phyloP scores from a whole-genome alignment of 2,113 vertebrate species.

The Nyctibius bracteatus region DNA sequence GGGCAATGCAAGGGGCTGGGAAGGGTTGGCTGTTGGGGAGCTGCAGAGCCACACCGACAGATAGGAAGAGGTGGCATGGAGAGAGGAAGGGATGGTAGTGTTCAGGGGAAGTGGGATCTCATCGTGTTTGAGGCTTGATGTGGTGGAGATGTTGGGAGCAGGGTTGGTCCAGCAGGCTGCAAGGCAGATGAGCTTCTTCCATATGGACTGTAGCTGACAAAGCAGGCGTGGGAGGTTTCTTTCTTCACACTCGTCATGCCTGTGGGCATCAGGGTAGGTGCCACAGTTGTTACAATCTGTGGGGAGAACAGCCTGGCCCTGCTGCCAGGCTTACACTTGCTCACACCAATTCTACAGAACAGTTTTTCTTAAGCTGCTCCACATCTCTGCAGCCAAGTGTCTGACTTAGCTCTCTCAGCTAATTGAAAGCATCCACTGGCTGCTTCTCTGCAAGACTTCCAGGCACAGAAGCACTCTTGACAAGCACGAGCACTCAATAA shows the following conservation, averaged over 20 bases:
- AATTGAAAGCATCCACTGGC: constrained; percentile 1
- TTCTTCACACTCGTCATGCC: not conserved
- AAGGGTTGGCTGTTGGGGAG: not conserved
- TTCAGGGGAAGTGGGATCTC: not conserved
- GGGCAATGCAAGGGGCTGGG: not conserved
- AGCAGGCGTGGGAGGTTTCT: not conserved
- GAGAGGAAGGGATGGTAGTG: not conserved
- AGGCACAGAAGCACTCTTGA: not conserved
- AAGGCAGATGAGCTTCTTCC: not conserved
- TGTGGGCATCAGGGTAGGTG: not conserved
- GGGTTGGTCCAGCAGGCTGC: not conserved
- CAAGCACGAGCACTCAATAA: not conserved
- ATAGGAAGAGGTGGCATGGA: not conserved
- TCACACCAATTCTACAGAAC: not conserved
- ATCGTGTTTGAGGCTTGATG: not conserved
- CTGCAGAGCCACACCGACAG: fast-evolving
- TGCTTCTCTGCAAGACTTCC: not conserved
- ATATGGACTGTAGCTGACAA: not conserved
- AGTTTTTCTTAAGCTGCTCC: not conserved
- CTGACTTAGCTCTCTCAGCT: not conserved
- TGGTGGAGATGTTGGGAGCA: not conserved
- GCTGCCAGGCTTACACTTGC: not conserved
- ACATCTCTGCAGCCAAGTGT: not conserved
- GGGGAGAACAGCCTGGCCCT: not conserved
- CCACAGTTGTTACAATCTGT: not conserved